Evolutionary conservation across 2,113 vertebrate genomes (phyloP), one percentile per base, ranked within the genome.

Genomic region (Reinhardtius hippoglossoides): DNA sequence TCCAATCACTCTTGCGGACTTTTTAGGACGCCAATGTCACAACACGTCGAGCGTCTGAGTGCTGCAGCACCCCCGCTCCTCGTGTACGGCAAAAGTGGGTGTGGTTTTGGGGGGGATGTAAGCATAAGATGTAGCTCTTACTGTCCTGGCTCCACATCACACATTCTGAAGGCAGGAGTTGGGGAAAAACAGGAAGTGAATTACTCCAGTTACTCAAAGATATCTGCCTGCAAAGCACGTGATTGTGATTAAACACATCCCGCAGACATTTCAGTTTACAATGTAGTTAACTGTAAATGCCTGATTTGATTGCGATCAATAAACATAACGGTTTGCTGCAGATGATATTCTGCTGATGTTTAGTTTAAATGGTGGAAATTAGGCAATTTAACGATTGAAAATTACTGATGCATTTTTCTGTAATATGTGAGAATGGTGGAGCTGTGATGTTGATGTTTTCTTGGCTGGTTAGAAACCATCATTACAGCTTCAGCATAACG

Each of bases 101-200:
- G 31, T 31, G 31, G 31, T 7, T 31, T 31, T 31, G 27, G 27
- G 27, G 27, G 27, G 74, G 56, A 60, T 76, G 60, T 77, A 83
- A 85, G 55, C 77, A 37, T 67, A 55, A 82, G 64, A 78, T 81
- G 57, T 67, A 66, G 61, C 78, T 82, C 72, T 71, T 18, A 80
- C 80, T 75, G 66, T 57, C 61, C 71, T 71, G 78, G 15, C 67
- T 80, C 55, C 81, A 73, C 68, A 74, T 68, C 64, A 74, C 76
- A 75, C 62, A 80, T 59, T 80, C 72, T 65, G 27, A 26, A 55
- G 54, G 70, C 31, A 76, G 72, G 60, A 76, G 73, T 20, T 73
- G 68, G 65, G 67, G 14, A 15, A 75, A 82, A 86, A 84, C 81
- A 87, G 83, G 83, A 89, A 85, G 76, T 74, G 72, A 74, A 63